Evolutionary conservation across 2,797 vertebrate species (phyloP).

Genomic region (Carapus acus): DNA sequence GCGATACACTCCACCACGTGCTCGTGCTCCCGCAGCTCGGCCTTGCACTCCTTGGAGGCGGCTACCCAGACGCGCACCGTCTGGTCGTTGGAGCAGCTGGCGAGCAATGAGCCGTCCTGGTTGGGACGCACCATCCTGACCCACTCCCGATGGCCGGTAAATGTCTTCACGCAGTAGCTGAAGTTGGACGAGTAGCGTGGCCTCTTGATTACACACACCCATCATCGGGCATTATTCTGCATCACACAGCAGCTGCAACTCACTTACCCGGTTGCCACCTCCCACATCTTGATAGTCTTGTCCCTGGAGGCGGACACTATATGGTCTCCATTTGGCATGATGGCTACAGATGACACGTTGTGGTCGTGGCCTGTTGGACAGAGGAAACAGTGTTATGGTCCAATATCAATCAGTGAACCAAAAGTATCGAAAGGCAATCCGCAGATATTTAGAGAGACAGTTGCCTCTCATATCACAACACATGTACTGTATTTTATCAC

Average conservation of each 20-base stretch:
- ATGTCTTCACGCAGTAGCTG: constrained; percentile 99
- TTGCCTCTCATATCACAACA: too few species aligned
- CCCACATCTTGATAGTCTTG: constrained; percentile 99
- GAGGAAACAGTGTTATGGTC: too few species aligned
- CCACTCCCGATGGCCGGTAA: constrained; percentile 99
- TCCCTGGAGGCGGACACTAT: constrained; percentile 99
- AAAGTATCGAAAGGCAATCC: too few species aligned
- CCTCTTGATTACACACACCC: too few species aligned
- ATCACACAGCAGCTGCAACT: neutral
- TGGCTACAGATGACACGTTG: constrained; percentile 98
- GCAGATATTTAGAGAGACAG: too few species aligned
- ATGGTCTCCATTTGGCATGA: constrained; percentile 99
- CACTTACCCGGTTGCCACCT: constrained; percentile 97
- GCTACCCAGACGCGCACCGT: constrained; percentile 98
- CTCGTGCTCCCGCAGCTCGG: constrained; percentile 96
- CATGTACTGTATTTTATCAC: too few species aligned
- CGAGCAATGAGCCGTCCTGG: constrained; percentile 96
- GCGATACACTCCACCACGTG: constrained; percentile 98
- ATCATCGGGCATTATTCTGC: too few species aligned
- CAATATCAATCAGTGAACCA: neutral
- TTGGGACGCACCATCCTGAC: constrained; percentile 99
- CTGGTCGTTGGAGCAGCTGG: constrained; percentile 99
- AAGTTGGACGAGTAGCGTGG: neutral
- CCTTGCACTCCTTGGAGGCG: constrained; percentile 97
- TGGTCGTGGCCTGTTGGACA: constrained; percentile 88